phyloP scores from a whole-genome alignment of 2,888 invertebrate species.

The Oxycera nigricornis region DNA sequence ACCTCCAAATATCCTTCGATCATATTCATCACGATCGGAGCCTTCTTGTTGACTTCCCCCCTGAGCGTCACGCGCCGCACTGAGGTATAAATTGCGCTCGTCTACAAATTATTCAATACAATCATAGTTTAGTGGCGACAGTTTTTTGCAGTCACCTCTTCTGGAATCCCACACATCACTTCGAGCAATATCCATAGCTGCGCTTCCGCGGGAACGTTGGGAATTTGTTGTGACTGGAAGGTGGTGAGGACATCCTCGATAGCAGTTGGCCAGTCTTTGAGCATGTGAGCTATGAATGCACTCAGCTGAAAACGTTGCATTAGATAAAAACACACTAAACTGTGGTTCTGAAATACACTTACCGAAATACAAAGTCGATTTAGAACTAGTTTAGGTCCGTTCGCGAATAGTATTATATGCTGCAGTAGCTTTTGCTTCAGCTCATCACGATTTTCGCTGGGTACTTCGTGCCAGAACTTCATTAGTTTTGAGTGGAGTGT shows the following conservation, averaged over 20 bases:
- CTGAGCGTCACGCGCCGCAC: constrained; percentile 57
- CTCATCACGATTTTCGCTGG: constrained; percentile 77
- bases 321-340: neutral
- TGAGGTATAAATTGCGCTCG: constrained; percentile 59
- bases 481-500: constrained; percentile 88
- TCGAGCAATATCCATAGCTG: constrained; percentile 77
- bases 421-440: constrained; percentile 80
- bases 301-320: constrained; percentile 73
- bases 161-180: constrained; percentile 85
- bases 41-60: constrained; percentile 57
- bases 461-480: constrained; percentile 87
- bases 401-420: constrained; percentile 76
- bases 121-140: neutral
- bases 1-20: constrained; percentile 56
- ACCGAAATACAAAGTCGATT: constrained; percentile 89
- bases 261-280: constrained; percentile 67
- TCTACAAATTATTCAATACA: constrained; percentile 46
- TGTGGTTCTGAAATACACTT: too few relatives aligned
- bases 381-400: constrained; percentile 84
- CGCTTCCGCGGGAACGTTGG: constrained; percentile 67
- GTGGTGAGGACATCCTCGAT: constrained; percentile 77
- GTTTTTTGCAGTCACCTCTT: constrained; percentile 72
- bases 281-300: constrained; percentile 78
- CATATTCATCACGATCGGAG: constrained; percentile 57
- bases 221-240: constrained; percentile 67